Base-by-base conservation (phyloP, 2,797 vertebrate species). In the Cossypha caffra region DNA sequence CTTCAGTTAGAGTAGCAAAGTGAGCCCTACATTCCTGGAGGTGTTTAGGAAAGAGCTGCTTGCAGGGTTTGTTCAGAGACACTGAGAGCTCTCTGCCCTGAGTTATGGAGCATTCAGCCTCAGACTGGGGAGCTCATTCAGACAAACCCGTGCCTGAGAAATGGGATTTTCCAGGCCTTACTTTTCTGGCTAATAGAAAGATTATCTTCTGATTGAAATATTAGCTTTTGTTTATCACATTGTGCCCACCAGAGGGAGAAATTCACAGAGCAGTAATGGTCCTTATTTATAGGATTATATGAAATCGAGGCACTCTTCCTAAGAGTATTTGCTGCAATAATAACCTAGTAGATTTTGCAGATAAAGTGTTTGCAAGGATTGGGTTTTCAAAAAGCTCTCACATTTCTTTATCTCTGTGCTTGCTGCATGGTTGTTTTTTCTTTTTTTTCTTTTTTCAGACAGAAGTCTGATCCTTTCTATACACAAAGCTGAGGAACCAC, bases 221-320 rank as follows among this genome's bases (percentile, higher is more conserved):
- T 35, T 77, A 43, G 57, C 64, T 61, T 77, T 57, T 74, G 43
- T 86, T 95, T 78, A 51, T 75, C 76, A 29, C 37, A 47, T 67
- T 59, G 33, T 45, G 37, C 72, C 79, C 88, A 91, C 68, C 69
- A 95, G 93, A 96, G 84, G 91, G 89, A 92, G 92, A 93, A 90
- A 69, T 61, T 74, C 71, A 54, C 64, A 29, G 50, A 43, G 59
- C 16, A 48, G 38, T 48, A 71, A 67, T 15, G 8, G 50, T 48
- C 57, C 25, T 80, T 89, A 62, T 80, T 94, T 72, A 68, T n/a
- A 54, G 62, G 51, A 68, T 86, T 72, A 38, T 28, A 13, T 37
- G 81, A 68, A 83, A 51, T 35, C 20, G 54, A 86, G 47, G 28
- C 64, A 35, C 38, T 37, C 47, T 16, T 80, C 52, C 76, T 86